phyloP scores from a whole-genome alignment of 2,113 vertebrate species.

The Ascaphus truei region DNA sequence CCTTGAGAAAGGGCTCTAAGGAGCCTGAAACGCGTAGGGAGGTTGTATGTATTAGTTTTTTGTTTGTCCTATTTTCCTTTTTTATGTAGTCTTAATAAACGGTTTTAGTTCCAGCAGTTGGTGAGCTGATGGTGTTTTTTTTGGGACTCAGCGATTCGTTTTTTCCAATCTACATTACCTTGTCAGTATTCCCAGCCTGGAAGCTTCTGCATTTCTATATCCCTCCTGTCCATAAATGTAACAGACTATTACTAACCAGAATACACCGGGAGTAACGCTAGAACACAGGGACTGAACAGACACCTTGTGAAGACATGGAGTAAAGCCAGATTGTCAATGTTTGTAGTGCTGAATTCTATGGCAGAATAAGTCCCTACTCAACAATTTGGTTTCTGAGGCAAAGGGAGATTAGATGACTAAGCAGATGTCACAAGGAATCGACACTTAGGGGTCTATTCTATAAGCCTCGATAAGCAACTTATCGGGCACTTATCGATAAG shows the following conservation, averaged over 20 bases:
- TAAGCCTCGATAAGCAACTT: too few relatives aligned
- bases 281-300: conserved; percentile 22
- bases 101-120: too few relatives aligned
- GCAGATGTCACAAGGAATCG: background rate
- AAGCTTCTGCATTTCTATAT: background rate
- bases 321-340: conserved; percentile 18
- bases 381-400: background rate
- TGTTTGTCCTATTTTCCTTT: too few relatives aligned
- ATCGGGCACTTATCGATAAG: too few relatives aligned
- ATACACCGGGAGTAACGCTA: background rate
- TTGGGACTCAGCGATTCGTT: too few relatives aligned
- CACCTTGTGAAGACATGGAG: background rate
- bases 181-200: background rate
- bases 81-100: too few relatives aligned
- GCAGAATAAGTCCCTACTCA: background rate
- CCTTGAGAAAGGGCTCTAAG: too few relatives aligned
- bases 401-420: background rate
- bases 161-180: too few relatives aligned
- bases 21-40: too few relatives aligned
- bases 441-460: too few relatives aligned
- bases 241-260: background rate
- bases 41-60: too few relatives aligned
- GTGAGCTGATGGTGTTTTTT: too few relatives aligned
- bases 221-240: background rate
- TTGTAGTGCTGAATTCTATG: background rate